phyloP scores from a whole-genome alignment of 2,888 invertebrate genomes.

The Drosophila anomalipes region DNA sequence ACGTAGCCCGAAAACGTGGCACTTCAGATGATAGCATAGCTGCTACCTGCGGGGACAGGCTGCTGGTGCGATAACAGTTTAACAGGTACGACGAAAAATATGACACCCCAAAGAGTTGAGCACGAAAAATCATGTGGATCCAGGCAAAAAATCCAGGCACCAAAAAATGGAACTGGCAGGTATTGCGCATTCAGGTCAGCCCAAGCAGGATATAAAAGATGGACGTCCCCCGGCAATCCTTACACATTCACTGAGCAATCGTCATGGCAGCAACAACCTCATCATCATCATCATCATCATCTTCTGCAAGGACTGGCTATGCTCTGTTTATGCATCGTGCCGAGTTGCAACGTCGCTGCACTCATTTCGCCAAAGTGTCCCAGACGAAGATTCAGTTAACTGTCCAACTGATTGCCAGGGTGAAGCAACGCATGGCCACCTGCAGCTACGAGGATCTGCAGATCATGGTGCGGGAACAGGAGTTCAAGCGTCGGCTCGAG shows the following conservation, averaged over 20 bases:
- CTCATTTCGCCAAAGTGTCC: constrained; percentile 43
- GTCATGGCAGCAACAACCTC: constrained; percentile 53
- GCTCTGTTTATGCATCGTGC: constrained; percentile 67
- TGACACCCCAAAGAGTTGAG: constrained; percentile 48
- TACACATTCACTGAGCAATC: constrained; percentile 54
- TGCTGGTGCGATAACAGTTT: constrained; percentile 1
- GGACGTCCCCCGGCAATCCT: constrained; percentile 4
- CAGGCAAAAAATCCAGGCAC: constrained; percentile 9
- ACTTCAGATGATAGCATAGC: constrained; percentile 39
- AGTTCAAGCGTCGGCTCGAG: constrained; percentile 60
- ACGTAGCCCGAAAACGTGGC: constrained; percentile 28
- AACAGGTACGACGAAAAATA: constrained; percentile 42
- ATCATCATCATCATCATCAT: neutral
- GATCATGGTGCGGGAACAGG: constrained; percentile 52
- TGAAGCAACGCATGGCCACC: constrained; percentile 46
- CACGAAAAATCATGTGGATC: constrained; percentile 49
- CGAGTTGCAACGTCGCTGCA: constrained; percentile 58
- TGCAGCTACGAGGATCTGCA: constrained; percentile 65
- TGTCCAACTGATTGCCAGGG: constrained; percentile 47
- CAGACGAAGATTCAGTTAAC: constrained; percentile 63
- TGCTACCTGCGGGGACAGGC: constrained; percentile 45
- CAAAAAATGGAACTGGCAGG: neutral
- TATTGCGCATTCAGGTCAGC: constrained; percentile 29
- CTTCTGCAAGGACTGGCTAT: constrained; percentile 45
- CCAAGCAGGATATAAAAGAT: constrained; percentile 43